A percentile compares a stretch with the other conserved stretches of the same genome.
Conservation (phyloP, 2,113 vertebrate genomes). For the Eupsittula cactorum region DNA sequence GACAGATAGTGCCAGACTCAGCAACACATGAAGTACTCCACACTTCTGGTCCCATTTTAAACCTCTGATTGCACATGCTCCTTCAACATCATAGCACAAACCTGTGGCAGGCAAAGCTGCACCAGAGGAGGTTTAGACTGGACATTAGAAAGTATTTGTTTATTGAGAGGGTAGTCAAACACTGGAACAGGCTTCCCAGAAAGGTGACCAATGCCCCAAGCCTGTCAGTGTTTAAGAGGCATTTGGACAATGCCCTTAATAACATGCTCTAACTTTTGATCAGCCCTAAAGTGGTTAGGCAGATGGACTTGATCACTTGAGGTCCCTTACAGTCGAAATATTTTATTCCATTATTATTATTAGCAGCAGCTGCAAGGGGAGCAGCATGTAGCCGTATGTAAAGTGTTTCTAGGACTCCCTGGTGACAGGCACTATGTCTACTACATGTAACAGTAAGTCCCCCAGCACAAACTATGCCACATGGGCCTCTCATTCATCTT, state of each 20-base stretch:
- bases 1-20: neutral
- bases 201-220: fast-evolving
- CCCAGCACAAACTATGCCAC: neutral
- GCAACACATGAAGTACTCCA: neutral
- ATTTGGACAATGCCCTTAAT: neutral
- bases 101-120: neutral
- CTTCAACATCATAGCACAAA: neutral
- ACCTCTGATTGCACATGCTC: neutral
- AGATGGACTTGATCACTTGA: neutral
- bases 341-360: neutral
- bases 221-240: neutral
- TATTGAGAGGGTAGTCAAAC: neutral
- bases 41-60: neutral
- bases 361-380: neutral
- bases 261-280: neutral
- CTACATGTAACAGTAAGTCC: neutral
- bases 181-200: neutral
- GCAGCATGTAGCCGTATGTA: neutral
- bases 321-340: neutral
- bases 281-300: neutral
- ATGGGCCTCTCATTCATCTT: neutral
- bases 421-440: neutral
- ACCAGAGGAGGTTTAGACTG: neutral
- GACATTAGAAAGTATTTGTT: neutral
- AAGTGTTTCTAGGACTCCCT: neutral